phyloP scores from a whole-genome alignment of 2,797 vertebrate genomes.

The Balearica regulorum region DNA sequence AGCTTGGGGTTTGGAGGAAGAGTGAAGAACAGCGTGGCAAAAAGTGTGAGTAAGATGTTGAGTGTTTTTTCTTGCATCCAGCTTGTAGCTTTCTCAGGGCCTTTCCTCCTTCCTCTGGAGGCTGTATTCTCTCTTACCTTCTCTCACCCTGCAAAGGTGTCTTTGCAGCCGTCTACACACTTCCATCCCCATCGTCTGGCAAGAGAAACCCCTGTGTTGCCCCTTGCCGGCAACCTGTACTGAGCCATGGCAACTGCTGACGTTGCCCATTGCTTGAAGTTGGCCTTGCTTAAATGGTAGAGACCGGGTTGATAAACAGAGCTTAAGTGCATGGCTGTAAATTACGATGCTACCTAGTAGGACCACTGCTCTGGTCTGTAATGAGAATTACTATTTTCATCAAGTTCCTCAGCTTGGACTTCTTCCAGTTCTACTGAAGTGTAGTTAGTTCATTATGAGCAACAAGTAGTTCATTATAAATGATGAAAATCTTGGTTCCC shows the following conservation, averaged over 20 bases:
- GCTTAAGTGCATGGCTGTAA: background rate
- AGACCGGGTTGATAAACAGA: background rate
- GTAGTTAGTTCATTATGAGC: background rate
- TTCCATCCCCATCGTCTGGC: background rate
- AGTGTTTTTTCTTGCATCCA: background rate
- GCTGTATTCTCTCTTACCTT: background rate
- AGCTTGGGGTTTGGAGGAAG: background rate
- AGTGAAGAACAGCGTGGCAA: background rate
- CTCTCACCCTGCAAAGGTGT: background rate
- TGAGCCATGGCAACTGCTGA: background rate
- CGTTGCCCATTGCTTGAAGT: accelerated
- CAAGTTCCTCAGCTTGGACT: background rate
- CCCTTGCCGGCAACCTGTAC: background rate
- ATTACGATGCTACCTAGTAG: background rate
- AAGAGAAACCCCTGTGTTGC: background rate
- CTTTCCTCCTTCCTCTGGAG: background rate
- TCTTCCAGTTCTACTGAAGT: conserved; percentile 17
- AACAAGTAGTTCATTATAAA: conserved; percentile 28
- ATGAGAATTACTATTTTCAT: background rate
- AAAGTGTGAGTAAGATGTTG: background rate
- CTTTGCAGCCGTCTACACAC: background rate
- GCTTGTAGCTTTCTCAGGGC: background rate
- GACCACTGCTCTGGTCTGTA: background rate
- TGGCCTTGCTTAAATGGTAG: background rate
- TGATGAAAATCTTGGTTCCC: conserved; percentile 20